phyloP scores from a whole-genome alignment of 2,888 invertebrate species.

The Acheta domesticus region DNA sequence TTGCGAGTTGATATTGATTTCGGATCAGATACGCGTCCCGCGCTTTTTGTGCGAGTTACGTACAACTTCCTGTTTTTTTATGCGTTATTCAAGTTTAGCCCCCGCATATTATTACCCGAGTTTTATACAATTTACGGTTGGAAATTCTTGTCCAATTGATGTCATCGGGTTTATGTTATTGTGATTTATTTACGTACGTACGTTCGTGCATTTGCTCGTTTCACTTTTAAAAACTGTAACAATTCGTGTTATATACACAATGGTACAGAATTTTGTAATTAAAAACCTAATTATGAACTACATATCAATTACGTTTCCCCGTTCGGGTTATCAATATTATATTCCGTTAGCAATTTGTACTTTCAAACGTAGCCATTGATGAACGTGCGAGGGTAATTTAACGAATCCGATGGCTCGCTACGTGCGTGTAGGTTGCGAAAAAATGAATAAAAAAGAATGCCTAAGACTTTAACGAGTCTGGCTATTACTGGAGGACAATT shows the following conservation, averaged over 20 bases:
- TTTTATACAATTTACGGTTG: slow-evolving; percentile 6
- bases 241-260: not conserved
- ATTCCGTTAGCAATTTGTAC: slow-evolving; percentile 18
- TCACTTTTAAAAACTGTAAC: slow-evolving; percentile 18
- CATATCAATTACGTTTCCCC: not conserved
- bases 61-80: slow-evolving; percentile 10
- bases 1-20: slow-evolving; percentile 9
- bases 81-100: slow-evolving; percentile 9
- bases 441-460: not conserved
- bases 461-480: not conserved
- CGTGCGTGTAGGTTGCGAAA: not conserved
- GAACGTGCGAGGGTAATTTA: slow-evolving; percentile 3
- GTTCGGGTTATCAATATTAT: slow-evolving; percentile 18
- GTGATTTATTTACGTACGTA: slow-evolving; percentile 8
- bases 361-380: slow-evolving; percentile 7
- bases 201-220: slow-evolving; percentile 1
- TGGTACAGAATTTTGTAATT: slow-evolving; percentile 10
- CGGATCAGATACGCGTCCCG: not conserved
- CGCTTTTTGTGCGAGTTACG: slow-evolving; percentile 5
- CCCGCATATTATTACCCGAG: slow-evolving; percentile 1
- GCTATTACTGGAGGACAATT: not conserved
- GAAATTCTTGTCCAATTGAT: slow-evolving; percentile 18
- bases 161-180: slow-evolving; percentile 18
- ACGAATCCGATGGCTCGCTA: not conserved
- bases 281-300: slow-evolving; percentile 3